Evolutionary conservation across 1,140 invertebrate species (phyloP).

Genomic region (Pentalonia nigronervosa): DNA sequence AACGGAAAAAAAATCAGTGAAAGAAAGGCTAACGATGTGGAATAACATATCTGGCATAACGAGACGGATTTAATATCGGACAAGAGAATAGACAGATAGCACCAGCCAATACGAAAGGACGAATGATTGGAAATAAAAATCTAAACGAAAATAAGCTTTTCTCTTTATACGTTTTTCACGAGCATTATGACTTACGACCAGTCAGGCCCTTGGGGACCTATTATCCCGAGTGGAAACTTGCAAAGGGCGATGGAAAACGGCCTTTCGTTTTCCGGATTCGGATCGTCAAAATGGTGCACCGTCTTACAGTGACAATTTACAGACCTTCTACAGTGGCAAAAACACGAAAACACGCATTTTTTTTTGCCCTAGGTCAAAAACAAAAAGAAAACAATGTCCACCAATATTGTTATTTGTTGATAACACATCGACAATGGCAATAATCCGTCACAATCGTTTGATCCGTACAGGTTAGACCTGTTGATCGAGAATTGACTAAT

Average conservation of each 20-base stretch:
- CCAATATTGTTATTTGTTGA: not conserved
- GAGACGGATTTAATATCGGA: constrained; percentile 21
- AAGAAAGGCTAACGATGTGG: not conserved
- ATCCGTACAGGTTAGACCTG: not conserved
- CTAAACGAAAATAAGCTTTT: constrained; percentile 22
- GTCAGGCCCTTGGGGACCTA: not conserved
- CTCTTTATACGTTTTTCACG: not conserved
- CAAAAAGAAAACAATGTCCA: not conserved
- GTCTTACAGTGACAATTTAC: not conserved
- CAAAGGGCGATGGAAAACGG: not conserved
- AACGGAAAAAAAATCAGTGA: not conserved
- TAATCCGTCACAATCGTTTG: not conserved
- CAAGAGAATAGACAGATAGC: too few species aligned
- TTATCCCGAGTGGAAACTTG: not conserved
- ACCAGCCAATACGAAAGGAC: not conserved
- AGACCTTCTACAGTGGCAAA: not conserved
- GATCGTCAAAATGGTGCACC: not conserved
- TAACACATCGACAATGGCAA: not conserved
- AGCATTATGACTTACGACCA: constrained; percentile 10
- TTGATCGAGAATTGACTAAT: not conserved
- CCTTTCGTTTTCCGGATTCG: not conserved
- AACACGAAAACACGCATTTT: not conserved
- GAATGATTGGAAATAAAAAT: constrained; percentile 25
- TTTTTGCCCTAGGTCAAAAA: not conserved
- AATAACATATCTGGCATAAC: constrained; percentile 12